Evolutionary conservation across 2,888 invertebrate species (phyloP), one percentile per base, ranked within the genome.

Genomic region (Perizoma flavofasciatum): DNA sequence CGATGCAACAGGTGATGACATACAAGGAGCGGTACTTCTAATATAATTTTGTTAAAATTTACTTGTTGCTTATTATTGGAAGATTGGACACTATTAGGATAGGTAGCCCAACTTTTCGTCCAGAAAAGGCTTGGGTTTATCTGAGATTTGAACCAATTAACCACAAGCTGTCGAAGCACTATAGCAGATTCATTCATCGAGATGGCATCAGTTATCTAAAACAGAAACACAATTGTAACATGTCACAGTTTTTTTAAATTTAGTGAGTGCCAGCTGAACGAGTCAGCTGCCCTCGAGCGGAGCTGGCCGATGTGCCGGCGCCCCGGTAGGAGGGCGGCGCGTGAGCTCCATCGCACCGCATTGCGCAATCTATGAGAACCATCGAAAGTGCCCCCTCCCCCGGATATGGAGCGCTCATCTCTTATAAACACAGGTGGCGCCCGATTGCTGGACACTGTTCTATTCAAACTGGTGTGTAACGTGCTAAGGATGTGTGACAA

Each of bases 311-410:
- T 59, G 50, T 56, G 58, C 52, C 51, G 55, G 63, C 58, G 64
- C 61, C 68, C 40, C 68, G 70, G 79, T 78, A 78, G 79, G 81
- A 57, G 85, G 83, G 81, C 85, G 78, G 75, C 79, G 84, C 83
- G 82, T 80, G 80, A 79, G 83, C 84, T 82, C 86, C 88, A 88
- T 86, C 78, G 76, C 78, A 73, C 81, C 75, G 78, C 78, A 73
- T 85, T 91, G 86, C 88, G 90, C 86, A 86, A 87, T 75, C 76
- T 73, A 83, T 86, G 83, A 85, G 85, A 86, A 83, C 87, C 90
- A 90, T 89, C 86, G 92, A 90, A 89, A 90, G 90, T 92, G 78
- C 86, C 90, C 92, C 91, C 90, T 87, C 89, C 88, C 78, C 82
- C 85, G 85, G 87, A 88, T 87, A 78, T 86, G 79, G 85, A 87